A percentile compares a stretch with the other conserved stretches of the same genome.
Evolutionary conservation across 1,140 invertebrate species (phyloP).

Genomic region (Hyposmocoma kahamanoa): DNA sequence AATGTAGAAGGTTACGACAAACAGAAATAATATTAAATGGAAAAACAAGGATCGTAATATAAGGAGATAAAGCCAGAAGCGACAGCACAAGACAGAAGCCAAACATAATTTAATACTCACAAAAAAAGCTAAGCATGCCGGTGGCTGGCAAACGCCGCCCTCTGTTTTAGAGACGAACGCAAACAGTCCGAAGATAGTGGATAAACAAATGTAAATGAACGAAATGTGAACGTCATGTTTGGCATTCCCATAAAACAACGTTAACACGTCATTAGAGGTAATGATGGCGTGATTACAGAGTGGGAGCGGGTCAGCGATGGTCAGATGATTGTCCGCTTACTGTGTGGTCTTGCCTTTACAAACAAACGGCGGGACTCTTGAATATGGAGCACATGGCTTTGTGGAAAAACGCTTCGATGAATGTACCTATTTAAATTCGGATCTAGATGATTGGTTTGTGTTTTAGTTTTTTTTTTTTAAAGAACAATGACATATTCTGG

Average conservation of each 20-base stretch:
- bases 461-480: too few species aligned
- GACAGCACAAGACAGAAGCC: slow-evolving; percentile 23
- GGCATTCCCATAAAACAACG: slow-evolving; percentile 71
- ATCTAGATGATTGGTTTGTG: too few species aligned
- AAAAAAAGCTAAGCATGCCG: slow-evolving; percentile 43
- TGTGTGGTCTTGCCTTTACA: slow-evolving; percentile 67
- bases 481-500: too few species aligned
- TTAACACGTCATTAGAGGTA: slow-evolving; percentile 73
- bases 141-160: slow-evolving; percentile 61
- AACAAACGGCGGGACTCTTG: slow-evolving; percentile 45
- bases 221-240: slow-evolving; percentile 73
- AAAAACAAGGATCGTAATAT: slow-evolving; percentile 12
- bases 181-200: slow-evolving; percentile 65
- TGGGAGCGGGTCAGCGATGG: slow-evolving; percentile 48
- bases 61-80: slow-evolving; percentile 25
- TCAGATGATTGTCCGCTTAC: slow-evolving; percentile 58
- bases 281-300: slow-evolving; percentile 69
- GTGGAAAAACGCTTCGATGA: too few species aligned
- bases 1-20: too few species aligned
- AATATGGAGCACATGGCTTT: slow-evolving; percentile 48
- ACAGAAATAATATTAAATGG: not conserved
- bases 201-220: slow-evolving; percentile 73
- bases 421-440: too few species aligned
- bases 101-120: slow-evolving; percentile 42
- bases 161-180: slow-evolving; percentile 67